Base-by-base conservation (phyloP, 2,888 invertebrate species). In the Cistogaster globosa region DNA sequence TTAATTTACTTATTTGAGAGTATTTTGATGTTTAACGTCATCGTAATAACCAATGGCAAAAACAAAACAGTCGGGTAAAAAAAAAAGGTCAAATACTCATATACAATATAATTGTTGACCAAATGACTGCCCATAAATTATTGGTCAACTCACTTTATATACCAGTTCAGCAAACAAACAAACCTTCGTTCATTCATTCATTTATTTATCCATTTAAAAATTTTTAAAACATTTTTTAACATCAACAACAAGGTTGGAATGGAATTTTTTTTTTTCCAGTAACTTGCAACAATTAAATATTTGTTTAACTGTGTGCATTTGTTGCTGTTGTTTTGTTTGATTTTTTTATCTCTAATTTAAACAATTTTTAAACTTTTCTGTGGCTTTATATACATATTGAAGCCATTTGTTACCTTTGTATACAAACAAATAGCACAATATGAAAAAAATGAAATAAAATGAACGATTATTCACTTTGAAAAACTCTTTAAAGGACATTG, bases 91-190 rank as follows among this genome's bases (percentile, higher is more conserved):
- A 85, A 84, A 82, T 75, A 62, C 85, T 82, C 85, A 79, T 81
- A 78, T 69, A 81, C 75, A 75, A 88, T 79, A 88, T 90, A 90
- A 90, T 90, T 90, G 90, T 88, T 88, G 89, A 89, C 89, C 91
- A 91, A 91, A 91, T 91, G 92, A 90, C 89, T 88, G 88, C 87
- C 89, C 90, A 91, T 91, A 91, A 91, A 91, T 91, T 91, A 91
- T 91, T 90, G 90, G 89, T 88, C 90, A 89, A 89, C 90, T 89
- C 74, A 82, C 83, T 83, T 84, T 72, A 72, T 65, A 71, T 42
- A 74, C 63, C 71, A 60, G 55, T 42, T 16, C 65, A 60, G 42
- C 74, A 68, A 51, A 58, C 76, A 74, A 77, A 51, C 71, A 58
- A 63, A 63, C 77, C 72, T 80, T 72, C 42, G 42, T 76, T 71